Percentiles rank a stretch among this genome's conserved stretches.
These are phyloP conservation scores for Clunio marinus DNA, from an alignment of 2,888 invertebrate genomes.

Conservation along the genomic window DNA sequence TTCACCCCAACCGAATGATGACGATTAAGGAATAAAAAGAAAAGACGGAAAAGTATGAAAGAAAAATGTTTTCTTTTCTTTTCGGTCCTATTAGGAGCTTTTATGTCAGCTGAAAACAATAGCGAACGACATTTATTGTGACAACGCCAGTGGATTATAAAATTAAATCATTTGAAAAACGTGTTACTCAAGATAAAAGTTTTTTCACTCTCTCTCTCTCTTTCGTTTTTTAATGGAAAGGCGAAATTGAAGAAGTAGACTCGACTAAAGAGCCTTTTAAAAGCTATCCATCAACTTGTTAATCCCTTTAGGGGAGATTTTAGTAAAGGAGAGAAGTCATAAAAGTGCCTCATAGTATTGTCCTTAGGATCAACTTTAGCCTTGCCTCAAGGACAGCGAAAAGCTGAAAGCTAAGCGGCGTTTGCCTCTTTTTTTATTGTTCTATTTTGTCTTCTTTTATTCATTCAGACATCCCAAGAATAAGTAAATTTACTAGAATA, in stretches of 20 bases:
- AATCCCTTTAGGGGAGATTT: conserved; percentile 7
- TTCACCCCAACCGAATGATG: neutral
- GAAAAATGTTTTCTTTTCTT: no score
- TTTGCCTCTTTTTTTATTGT: neutral
- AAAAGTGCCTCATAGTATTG: neutral
- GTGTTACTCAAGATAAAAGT: conserved; percentile 28
- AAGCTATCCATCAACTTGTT: conserved; percentile 30
- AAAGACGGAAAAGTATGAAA: no score
- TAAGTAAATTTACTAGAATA: conserved; percentile 26
- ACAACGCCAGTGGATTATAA: conserved; percentile 27
- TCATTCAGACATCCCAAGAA: no score
- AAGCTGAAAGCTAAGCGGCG: neutral
- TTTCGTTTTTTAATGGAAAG: neutral
- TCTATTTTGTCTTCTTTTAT: no score
- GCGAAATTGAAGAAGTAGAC: neutral
- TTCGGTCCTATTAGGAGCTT: no score
- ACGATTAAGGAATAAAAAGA: neutral
- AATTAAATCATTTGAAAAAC: conserved; percentile 35
- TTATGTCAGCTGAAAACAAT: no score
- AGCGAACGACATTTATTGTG: conserved; percentile 21
- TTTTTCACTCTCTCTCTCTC: no score
- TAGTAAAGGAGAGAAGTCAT: neutral
- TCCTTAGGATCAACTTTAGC: neutral
- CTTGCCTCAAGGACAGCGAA: neutral
- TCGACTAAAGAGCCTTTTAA: neutral